phyloP scores from a whole-genome alignment of 2,888 invertebrate species.

The Lepetodrilus schrolli region DNA sequence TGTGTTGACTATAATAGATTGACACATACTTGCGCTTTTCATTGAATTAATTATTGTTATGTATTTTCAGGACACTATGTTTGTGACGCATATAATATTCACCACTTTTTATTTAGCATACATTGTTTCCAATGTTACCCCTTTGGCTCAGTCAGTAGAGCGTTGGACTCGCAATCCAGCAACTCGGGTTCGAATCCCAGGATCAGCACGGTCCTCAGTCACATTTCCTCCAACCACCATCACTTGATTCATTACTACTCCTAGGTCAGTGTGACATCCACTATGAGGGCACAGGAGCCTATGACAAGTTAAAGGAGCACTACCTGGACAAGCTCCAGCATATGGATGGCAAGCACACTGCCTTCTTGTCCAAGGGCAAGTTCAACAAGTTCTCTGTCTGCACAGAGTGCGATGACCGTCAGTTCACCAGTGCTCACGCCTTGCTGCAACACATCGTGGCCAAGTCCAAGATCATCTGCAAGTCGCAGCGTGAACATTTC shows the following conservation, averaged over 20 bases:
- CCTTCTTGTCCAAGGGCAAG: conserved; percentile 22
- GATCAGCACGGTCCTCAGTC: too few relatives aligned
- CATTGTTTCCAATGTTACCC: too few relatives aligned
- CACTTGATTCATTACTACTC: neutral
- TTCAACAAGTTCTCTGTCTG: conserved; percentile 20
- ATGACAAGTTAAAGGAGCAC: conserved; percentile 35
- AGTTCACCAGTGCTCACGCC: conserved; percentile 13
- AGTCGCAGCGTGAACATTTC: neutral
- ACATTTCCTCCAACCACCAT: too few relatives aligned
- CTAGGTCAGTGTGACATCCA: conserved; percentile 10
- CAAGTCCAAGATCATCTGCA: conserved; percentile 23
- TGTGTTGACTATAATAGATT: too few relatives aligned
- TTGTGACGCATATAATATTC: too few relatives aligned
- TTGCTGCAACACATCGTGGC: conserved; percentile 33
- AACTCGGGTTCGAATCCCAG: too few relatives aligned
- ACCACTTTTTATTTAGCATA: too few relatives aligned
- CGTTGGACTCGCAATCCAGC: too few relatives aligned
- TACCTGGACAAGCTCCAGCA: conserved; percentile 37
- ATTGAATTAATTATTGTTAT: too few relatives aligned
- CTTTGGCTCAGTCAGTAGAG: too few relatives aligned
- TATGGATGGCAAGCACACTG: conserved; percentile 33
- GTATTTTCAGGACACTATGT: too few relatives aligned
- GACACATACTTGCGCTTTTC: too few relatives aligned
- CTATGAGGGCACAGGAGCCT: conserved; percentile 30
- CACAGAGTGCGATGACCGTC: conserved; percentile 32